phyloP scores from a whole-genome alignment of 92 coral and sea anemone genomes.

The Siderastrea siderea region DNA sequence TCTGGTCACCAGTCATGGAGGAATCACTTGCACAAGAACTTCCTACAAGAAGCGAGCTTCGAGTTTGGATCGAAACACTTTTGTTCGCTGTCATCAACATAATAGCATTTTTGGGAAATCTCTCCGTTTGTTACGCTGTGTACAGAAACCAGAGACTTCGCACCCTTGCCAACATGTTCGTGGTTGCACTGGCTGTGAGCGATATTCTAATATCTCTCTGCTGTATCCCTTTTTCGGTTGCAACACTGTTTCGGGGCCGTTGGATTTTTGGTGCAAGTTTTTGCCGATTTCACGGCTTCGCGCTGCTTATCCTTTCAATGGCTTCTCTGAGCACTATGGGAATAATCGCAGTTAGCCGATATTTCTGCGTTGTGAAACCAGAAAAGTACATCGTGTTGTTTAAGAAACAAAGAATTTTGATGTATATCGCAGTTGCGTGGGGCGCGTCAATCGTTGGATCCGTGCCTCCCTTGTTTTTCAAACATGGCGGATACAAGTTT shows the following conservation, averaged over 20 bases:
- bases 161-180: slow-evolving; percentile 57
- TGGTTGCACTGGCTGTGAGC: slow-evolving; percentile 43
- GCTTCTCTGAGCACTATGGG: slow-evolving; percentile 31
- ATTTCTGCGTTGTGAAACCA: slow-evolving; percentile 48
- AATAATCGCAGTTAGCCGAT: slow-evolving; percentile 41
- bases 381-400: slow-evolving; percentile 20
- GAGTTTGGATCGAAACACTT: not conserved
- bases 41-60: not conserved
- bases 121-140: slow-evolving; percentile 51
- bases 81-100: slow-evolving; percentile 20
- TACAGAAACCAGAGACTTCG: slow-evolving; percentile 57
- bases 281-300: slow-evolving; percentile 43
- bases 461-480: slow-evolving; percentile 30
- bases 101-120: slow-evolving; percentile 50
- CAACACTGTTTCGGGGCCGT: slow-evolving; percentile 18
- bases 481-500: slow-evolving; percentile 22
- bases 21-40: not conserved
- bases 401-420: too few relatives aligned
- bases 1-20: too few relatives aligned
- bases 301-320: slow-evolving; percentile 13
- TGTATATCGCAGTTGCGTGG: slow-evolving; percentile 16
- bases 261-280: slow-evolving; percentile 32
- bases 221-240: slow-evolving; percentile 52
- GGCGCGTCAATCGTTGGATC: not conserved
- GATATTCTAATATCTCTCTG: slow-evolving; percentile 40